Conservation (phyloP, 2,888 invertebrate genomes). For the Therioaphis trifolii region DNA sequence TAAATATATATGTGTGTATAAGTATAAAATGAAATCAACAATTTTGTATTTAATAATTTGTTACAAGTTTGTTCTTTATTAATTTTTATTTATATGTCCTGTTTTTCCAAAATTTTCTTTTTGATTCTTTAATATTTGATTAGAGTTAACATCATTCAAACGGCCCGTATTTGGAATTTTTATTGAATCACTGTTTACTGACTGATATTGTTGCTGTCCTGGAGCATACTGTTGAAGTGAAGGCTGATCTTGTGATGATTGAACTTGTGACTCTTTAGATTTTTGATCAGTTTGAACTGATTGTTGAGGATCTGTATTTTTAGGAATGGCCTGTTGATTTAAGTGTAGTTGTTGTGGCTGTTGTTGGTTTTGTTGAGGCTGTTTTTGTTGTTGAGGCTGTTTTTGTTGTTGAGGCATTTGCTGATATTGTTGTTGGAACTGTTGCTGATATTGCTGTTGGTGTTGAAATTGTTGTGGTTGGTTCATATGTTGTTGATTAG, state of each 20-base stretch:
- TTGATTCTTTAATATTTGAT: constrained; percentile 63
- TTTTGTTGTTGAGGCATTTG: constrained; percentile 61
- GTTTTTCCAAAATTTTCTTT: constrained; percentile 51
- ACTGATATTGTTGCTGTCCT: constrained; percentile 64
- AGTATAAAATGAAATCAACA: not conserved
- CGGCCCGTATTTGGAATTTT: constrained; percentile 66
- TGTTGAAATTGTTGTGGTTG: constrained; percentile 60
- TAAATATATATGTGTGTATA: too few relatives aligned
- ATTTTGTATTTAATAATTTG: not conserved
- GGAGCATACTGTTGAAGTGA: constrained; percentile 67
- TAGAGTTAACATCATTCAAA: constrained; percentile 66
- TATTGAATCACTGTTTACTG: constrained; percentile 64
- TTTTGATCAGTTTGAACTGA: constrained; percentile 64
- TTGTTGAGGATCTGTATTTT: constrained; percentile 66
- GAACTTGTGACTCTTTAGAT: constrained; percentile 66
- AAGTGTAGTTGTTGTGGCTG: constrained; percentile 66
- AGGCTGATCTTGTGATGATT: constrained; percentile 67
- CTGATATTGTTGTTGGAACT: constrained; percentile 62
- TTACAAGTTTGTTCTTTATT: not conserved
- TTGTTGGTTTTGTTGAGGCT: constrained; percentile 62
- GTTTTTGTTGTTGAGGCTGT: constrained; percentile 39
- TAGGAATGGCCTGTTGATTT: constrained; percentile 66
- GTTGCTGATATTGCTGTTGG: constrained; percentile 54
- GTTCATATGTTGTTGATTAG: not conserved
- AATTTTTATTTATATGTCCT: constrained; percentile 16